These are phyloP conservation scores for Cyanoliseus patagonus DNA, from an alignment of 2,113 vertebrate species.

Conservation along the genomic window DNA sequence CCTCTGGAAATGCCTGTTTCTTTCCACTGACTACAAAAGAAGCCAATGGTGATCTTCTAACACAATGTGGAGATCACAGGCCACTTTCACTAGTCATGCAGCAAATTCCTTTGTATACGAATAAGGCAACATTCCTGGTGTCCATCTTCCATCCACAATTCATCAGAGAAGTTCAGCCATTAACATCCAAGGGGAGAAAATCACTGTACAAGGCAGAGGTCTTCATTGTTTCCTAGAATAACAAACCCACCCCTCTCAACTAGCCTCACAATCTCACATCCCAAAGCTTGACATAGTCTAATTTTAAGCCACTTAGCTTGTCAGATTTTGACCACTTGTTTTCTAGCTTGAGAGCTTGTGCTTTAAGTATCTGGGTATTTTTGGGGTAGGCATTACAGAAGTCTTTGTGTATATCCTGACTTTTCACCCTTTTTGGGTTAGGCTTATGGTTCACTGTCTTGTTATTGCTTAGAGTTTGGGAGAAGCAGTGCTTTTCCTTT, in stretches of 20 bases:
- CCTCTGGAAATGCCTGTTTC: not conserved
- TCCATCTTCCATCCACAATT: not conserved
- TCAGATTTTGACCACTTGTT: not conserved
- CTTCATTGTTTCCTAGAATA: not conserved
- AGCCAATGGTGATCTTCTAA: slow-evolving; percentile 6
- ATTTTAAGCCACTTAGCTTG: not conserved
- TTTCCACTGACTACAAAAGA: not conserved
- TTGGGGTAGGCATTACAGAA: not conserved
- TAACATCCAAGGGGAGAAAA: not conserved
- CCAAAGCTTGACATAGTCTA: not conserved
- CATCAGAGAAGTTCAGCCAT: not conserved
- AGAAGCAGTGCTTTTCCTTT: not conserved
- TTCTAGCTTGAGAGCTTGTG: not conserved
- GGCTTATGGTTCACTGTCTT: not conserved
- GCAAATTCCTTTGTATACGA: not conserved
- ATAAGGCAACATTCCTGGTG: not conserved
- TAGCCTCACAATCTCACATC: not conserved
- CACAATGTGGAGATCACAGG: not conserved
- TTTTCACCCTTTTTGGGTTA: not conserved
- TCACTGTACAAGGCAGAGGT: not conserved
- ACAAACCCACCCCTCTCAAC: not conserved
- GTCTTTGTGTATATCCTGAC: not conserved
- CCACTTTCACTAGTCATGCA: not conserved
- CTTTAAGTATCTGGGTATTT: not conserved
- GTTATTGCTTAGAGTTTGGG: not conserved